A percentile compares a stretch with the other conserved stretches of the same genome.
Evolutionary conservation across 2,888 invertebrate genomes (phyloP).

Genomic region (Pocota personata): DNA sequence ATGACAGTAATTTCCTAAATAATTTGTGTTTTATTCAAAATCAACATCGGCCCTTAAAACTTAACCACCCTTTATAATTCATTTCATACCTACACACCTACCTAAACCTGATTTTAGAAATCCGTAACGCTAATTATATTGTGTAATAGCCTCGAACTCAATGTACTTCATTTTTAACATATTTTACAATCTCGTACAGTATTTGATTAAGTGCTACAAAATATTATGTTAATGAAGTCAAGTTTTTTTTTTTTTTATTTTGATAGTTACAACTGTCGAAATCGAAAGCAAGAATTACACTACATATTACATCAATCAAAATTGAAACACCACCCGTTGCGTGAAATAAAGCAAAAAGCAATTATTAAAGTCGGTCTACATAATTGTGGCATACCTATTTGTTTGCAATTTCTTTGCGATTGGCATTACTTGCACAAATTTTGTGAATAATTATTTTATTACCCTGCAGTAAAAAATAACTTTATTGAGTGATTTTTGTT

Average conservation of each 20-base stretch:
- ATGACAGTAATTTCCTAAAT: too few relatives aligned
- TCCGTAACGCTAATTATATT: neutral
- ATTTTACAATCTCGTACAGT: neutral
- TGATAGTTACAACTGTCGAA: neutral
- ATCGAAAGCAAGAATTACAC: conserved; percentile 7
- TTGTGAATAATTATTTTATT: neutral
- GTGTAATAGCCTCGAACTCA: neutral
- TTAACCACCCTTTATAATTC: too few relatives aligned
- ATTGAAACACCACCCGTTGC: conserved; percentile 1
- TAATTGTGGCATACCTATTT: neutral
- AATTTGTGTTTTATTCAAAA: too few relatives aligned
- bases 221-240: neutral
- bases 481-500: neutral
- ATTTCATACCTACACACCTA: too few relatives aligned
- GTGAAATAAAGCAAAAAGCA: neutral
- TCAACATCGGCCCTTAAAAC: too few relatives aligned
- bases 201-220: neutral
- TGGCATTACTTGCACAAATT: neutral
- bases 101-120: neutral
- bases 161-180: neutral
- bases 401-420: conserved; percentile 8
- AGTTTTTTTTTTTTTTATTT: neutral
- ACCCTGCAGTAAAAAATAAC: neutral
- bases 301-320: neutral
- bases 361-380: neutral